These are phyloP conservation scores for Chionodraco myersi DNA, from an alignment of 2,113 vertebrate genomes.

Conservation along the genomic window DNA sequence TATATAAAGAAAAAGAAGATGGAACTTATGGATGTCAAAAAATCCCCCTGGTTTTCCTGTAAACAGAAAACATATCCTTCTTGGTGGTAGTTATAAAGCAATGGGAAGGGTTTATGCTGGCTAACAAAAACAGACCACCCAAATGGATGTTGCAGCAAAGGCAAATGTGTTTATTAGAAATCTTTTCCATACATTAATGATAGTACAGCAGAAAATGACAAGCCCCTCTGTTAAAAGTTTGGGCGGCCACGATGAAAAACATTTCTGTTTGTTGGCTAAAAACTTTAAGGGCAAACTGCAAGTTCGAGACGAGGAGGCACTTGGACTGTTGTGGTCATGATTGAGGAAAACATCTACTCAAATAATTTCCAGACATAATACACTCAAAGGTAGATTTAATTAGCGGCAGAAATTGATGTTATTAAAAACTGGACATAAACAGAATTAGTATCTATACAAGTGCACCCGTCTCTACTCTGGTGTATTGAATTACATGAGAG, in stretches of 20 bases:
- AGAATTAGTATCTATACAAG: constrained; percentile 24
- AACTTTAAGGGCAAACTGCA: constrained; percentile 1
- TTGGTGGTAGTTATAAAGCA: too few relatives aligned
- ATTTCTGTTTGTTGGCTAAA: constrained; percentile 6
- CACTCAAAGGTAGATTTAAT: constrained; percentile 31
- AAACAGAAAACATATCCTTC: too few relatives aligned
- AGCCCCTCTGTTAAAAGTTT: background rate
- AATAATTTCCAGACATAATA: constrained; percentile 11
- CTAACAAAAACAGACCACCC: background rate
- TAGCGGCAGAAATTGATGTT: background rate
- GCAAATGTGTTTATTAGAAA: constrained; percentile 62
- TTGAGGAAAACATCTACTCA: constrained; percentile 26
- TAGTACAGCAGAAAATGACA: constrained; percentile 12
- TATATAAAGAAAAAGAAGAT: too few relatives aligned
- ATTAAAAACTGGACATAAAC: constrained; percentile 23
- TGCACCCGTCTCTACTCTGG: constrained; percentile 1
- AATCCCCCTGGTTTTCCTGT: too few relatives aligned
- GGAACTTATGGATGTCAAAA: too few relatives aligned
- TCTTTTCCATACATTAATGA: constrained; percentile 27
- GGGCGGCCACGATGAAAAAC: constrained; percentile 9
- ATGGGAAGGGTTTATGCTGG: background rate
- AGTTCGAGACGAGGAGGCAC: constrained; percentile 65
- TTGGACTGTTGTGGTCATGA: constrained; percentile 43
- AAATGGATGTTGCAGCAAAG: constrained; percentile 17
- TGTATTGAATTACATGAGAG: constrained; percentile 6